These are phyloP conservation scores for Drosophila biarmipes DNA, from an alignment of 1,140 invertebrate species.

Conservation along the genomic window DNA sequence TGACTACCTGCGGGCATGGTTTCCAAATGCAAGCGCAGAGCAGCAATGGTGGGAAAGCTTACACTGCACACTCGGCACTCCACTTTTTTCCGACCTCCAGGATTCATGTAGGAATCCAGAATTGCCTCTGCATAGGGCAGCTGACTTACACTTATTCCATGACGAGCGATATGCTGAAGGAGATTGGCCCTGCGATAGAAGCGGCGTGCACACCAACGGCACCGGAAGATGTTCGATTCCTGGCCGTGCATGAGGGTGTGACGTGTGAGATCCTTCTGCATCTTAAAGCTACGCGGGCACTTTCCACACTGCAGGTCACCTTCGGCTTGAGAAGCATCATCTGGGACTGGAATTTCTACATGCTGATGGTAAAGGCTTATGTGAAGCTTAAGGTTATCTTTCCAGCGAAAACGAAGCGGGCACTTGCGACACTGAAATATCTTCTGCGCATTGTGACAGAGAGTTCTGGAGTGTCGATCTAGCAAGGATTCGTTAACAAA, in stretches of 20 bases:
- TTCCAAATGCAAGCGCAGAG: conserved; percentile 54
- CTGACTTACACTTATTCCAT: conserved; percentile 56
- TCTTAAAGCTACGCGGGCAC: conserved; percentile 85
- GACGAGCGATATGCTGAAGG: conserved; percentile 67
- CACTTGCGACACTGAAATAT: conserved; percentile 71
- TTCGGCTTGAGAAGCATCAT: neutral
- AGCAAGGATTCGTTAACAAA: conserved; percentile 64
- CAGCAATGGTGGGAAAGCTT: conserved; percentile 50
- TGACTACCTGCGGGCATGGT: conserved; percentile 41
- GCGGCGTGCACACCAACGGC: conserved; percentile 85
- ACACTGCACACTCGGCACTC: conserved; percentile 66
- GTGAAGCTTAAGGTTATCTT: conserved; percentile 67
- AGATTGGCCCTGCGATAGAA: conserved; percentile 85
- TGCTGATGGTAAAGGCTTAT: conserved; percentile 41
- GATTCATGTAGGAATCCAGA: conserved; percentile 52
- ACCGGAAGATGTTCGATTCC: conserved; percentile 85
- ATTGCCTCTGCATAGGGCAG: conserved; percentile 65
- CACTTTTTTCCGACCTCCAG: conserved; percentile 63
- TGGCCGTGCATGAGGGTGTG: conserved; percentile 85
- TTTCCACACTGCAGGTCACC: conserved; percentile 76
- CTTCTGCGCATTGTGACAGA: conserved; percentile 67
- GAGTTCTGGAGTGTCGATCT: conserved; percentile 58
- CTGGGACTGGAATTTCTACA: neutral
- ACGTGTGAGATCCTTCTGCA: conserved; percentile 85
- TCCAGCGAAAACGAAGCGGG: conserved; percentile 75